These are phyloP conservation scores for Oenanthe melanoleuca DNA, from an alignment of 2,113 vertebrate genomes.

Conservation along the genomic window DNA sequence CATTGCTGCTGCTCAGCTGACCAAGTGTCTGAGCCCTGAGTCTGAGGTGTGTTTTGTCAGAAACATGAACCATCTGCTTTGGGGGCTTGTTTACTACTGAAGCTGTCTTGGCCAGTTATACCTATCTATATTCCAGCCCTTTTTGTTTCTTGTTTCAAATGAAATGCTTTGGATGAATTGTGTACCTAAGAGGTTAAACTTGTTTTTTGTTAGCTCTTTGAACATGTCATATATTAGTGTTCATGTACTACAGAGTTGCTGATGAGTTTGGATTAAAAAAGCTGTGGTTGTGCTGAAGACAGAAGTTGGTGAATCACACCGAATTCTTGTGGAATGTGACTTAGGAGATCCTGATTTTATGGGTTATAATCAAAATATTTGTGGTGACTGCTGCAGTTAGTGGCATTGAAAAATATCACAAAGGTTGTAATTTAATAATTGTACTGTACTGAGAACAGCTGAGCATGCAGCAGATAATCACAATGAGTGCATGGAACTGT, in stretches of 20 bases:
- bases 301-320: background rate
- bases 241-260: background rate
- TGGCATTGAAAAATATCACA: background rate
- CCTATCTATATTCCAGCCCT: background rate
- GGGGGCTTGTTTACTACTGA: background rate
- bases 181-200: background rate
- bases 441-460: background rate
- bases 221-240: background rate
- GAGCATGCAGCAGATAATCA: background rate
- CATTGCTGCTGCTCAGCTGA: background rate
- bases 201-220: background rate
- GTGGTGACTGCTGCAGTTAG: constrained; percentile 5
- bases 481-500: background rate
- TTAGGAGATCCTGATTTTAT: background rate
- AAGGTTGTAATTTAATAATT: constrained; percentile 24
- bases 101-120: background rate
- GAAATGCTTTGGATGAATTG: background rate
- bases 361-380: constrained; percentile 43
- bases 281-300: background rate
- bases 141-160: background rate
- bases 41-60: background rate
- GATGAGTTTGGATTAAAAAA: background rate
- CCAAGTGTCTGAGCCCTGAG: background rate
- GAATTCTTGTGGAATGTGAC: background rate
- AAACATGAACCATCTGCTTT: background rate